These are phyloP conservation scores for Eptesicus fuscus DNA, from an alignment of 2,113 vertebrate species.

Conservation along the genomic window DNA sequence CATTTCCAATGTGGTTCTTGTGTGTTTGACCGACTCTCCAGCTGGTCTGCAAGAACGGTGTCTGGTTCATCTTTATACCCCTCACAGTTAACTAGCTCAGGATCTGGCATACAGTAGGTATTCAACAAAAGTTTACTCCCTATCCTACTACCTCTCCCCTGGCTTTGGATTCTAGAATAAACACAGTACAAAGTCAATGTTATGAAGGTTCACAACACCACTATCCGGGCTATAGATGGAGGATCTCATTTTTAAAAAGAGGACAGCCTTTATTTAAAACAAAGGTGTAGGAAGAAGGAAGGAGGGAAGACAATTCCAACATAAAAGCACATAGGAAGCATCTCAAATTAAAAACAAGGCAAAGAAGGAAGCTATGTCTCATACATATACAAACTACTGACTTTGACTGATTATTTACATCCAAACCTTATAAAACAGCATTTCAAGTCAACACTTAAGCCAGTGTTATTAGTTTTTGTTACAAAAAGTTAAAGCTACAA, in stretches of 20 bases:
- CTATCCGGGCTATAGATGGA: background rate
- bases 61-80: background rate
- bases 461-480: slow-evolving; percentile 77
- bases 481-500: slow-evolving; percentile 86
- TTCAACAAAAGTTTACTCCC: background rate
- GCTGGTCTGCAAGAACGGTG: background rate
- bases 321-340: slow-evolving; percentile 56
- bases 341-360: slow-evolving; percentile 62
- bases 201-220: background rate
- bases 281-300: slow-evolving; percentile 68
- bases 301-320: slow-evolving; percentile 61
- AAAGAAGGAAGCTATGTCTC: slow-evolving; percentile 74
- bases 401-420: slow-evolving; percentile 80
- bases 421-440: slow-evolving; percentile 82
- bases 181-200: background rate
- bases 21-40: background rate
- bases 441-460: slow-evolving; percentile 81
- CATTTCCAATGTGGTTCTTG: accelerated
- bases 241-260: background rate
- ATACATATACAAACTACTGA: slow-evolving; percentile 82
- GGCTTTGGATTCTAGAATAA: background rate
- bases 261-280: slow-evolving; percentile 78
- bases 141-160: background rate
- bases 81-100: background rate
- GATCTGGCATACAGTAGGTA: background rate